Evolutionary conservation across 2,797 vertebrate genomes (phyloP).

Genomic region (Ptychobarbus kaznakovi): DNA sequence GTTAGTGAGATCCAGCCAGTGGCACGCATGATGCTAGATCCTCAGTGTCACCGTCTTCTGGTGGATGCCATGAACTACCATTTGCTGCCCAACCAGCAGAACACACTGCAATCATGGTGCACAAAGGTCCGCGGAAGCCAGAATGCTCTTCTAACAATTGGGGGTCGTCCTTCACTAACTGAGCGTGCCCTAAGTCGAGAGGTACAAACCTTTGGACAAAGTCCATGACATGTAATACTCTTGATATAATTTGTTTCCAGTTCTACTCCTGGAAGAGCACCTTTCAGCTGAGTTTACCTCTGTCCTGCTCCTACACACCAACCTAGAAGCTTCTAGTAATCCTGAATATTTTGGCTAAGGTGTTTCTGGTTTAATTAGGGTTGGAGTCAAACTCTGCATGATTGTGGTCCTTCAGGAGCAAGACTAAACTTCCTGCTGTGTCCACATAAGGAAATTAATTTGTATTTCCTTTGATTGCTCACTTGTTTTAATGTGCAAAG

Average conservation of each 20-base stretch:
- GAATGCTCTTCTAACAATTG: constrained; percentile 79
- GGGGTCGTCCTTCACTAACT: constrained; percentile 81
- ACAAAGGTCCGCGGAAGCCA: constrained; percentile 82
- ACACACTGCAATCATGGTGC: constrained; percentile 82
- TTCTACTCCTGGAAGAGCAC: not conserved
- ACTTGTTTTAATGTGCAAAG: constrained; percentile 58
- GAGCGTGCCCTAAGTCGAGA: constrained; percentile 86
- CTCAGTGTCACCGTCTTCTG: constrained; percentile 84
- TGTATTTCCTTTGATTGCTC: not conserved
- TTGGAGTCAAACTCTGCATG: not conserved
- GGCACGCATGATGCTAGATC: constrained; percentile 85
- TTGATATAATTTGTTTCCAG: not conserved
- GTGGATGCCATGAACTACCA: constrained; percentile 92
- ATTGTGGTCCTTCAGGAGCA: not conserved
- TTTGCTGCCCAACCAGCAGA: constrained; percentile 87
- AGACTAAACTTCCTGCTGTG: not conserved
- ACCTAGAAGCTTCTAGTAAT: not conserved
- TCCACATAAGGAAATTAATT: not conserved
- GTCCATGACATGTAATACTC: not conserved
- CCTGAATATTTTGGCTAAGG: not conserved
- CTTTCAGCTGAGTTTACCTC: not conserved
- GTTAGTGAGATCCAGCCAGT: constrained; percentile 86
- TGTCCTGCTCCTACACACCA: not conserved
- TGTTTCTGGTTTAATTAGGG: not conserved
- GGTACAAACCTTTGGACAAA: constrained; percentile 57